Evolutionary conservation across 2,888 invertebrate species (phyloP), one percentile per base, ranked within the genome.

Genomic region (Nasonovia ribisnigri): DNA sequence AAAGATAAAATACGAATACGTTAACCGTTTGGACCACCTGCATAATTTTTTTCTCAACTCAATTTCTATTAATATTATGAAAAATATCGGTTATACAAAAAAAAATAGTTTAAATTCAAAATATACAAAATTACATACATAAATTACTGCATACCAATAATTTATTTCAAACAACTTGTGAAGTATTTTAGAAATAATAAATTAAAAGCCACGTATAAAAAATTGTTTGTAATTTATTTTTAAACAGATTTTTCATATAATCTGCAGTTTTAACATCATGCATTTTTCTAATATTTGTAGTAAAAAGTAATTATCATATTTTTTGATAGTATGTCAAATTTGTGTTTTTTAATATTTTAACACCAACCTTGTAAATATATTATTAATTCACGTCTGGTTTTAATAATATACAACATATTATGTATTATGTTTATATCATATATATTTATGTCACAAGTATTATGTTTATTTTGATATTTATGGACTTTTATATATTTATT

Each of bases 1-100:
- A 67, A 67, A n/a, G 67, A 60, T 60, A n/a, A 67, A 67, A 67
- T 67, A n/a, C n/a, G 67, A 67, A 67, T 67, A 67, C 67, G n/a
- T n/a, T 67, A 13, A n/a, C 16, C 67, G 67, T n/a, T 67, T n/a
- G 16, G 13, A 13, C 67, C 16, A 67, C 67, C 20, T 46, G 46
- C 46, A 67, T 13, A 67, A n/a, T n/a, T 67, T n/a, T 67, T 67
- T 67, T 13, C n/a, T 67, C 11, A n/a, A 67, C 67, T 16, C n/a
- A 67, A n/a, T 67, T 67, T 67, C n/a, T 67, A 67, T 67, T 16
- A 67, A n/a, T 67, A n/a, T n/a, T n/a, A 67, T 67, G n/a, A 67
- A 67, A n/a, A 67, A 67, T 67, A 67, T 67, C 67, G 16, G 67
- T 67, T 67, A 29, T 67, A 67, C 6, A 67, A 67, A n/a, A n/a